Evolutionary conservation across 2,113 vertebrate species (phyloP).

Genomic region (Pteruthius melanotis): DNA sequence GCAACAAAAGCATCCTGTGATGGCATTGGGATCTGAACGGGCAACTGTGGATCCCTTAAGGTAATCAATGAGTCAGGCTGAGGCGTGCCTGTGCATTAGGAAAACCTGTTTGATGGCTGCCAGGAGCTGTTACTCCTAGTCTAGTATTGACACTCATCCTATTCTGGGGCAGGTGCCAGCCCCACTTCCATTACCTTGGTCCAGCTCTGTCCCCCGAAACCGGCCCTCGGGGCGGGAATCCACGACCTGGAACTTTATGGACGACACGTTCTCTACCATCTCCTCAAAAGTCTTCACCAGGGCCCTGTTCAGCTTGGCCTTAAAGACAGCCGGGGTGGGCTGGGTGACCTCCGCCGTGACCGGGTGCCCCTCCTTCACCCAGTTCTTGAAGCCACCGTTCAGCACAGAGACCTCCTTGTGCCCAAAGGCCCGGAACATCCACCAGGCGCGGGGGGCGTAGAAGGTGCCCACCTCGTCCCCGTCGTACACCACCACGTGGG

Average conservation of each 20-base stretch:
- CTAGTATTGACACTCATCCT: neutral
- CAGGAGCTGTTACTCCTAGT: neutral
- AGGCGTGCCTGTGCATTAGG: neutral
- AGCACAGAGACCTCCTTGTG: conserved; percentile 87
- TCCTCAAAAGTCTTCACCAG: conserved; percentile 89
- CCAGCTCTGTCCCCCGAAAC: conserved; percentile 85
- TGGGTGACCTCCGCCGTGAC: conserved; percentile 72
- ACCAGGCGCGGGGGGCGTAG: conserved; percentile 90
- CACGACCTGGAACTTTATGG: conserved; percentile 82
- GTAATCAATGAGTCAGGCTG: neutral
- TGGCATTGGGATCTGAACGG: neutral
- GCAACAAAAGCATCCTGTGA: neutral
- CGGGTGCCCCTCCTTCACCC: conserved; percentile 81
- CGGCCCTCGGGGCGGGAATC: conserved; percentile 84
- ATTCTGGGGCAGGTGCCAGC: neutral
- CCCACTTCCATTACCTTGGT: conserved; percentile 84
- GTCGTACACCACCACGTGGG: conserved; percentile 93
- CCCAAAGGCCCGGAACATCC: conserved; percentile 94
- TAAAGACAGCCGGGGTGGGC: conserved; percentile 71
- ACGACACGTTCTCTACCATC: conserved; percentile 81
- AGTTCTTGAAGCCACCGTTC: conserved; percentile 88
- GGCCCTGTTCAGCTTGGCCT: conserved; percentile 67
- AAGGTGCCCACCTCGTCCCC: conserved; percentile 84
- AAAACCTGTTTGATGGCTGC: neutral
- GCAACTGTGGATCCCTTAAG: neutral